Base-by-base conservation (phyloP, 2,797 vertebrate genomes). In the Platalea minor region DNA sequence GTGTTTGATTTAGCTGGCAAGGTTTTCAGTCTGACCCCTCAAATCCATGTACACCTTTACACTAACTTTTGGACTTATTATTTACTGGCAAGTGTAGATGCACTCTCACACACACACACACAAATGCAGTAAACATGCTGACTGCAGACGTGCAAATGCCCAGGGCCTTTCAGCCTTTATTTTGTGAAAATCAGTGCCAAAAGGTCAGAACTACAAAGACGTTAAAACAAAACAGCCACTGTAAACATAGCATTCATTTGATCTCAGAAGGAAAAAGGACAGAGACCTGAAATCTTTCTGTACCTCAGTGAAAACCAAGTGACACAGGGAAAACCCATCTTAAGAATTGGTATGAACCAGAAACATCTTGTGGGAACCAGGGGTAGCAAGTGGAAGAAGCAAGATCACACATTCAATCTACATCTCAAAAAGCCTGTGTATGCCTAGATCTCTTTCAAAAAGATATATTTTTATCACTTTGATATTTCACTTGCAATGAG, bases 351-450 rank as follows among this genome's bases (percentile, higher is more conserved):
- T 35, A 63, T 25, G 54, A 73, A 56, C 17, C 51, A 56, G 48
- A 33, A 86, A 10, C 50, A 76, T 54, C 61, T 51, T 81, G n/a
- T 88, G 80, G 65, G 63, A 94, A 21, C 8, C 10, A 56, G 9
- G 10, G 41, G 45, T 37, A 89, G 72, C 29, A 78, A 56, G 68
- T 31, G 54, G 74, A 88, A 88, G 88, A 26, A 93, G 39, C n/a
- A 86, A 60, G 54, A 79, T 79, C 69, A 60, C 88, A 79, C 43
- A 24, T 48, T 53, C 59, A 91, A n/a, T 96, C 73, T 92, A 48
- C 76, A 92, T 84, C 86, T 92, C 74, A 85, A 94, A 96, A 95
- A 89, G 73, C 28, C 41, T 84, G 24, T 70, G 60, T 81, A 70
- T 68, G 48, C 45, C n/a, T 59, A 63, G 61, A 67, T 63, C n/a